phyloP scores from a whole-genome alignment of 2,113 vertebrate genomes.

The Trichomycterus rosablanca region DNA sequence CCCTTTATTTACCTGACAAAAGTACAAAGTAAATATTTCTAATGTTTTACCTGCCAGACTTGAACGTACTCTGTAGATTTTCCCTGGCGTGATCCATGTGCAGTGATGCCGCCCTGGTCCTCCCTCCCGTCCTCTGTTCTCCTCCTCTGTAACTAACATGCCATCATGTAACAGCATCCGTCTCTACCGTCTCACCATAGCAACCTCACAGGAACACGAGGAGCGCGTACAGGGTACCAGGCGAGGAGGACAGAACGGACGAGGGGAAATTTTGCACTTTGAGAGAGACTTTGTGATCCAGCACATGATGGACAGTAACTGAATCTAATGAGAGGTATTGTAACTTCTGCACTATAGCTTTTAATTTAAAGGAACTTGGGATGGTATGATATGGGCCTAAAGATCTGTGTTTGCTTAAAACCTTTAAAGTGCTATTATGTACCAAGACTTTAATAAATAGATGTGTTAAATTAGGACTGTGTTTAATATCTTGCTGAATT shows the following conservation, averaged over 20 bases:
- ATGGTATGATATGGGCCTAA: not conserved
- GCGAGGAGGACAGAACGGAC: constrained; percentile 17
- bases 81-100: constrained; percentile 29
- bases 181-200: constrained; percentile 38
- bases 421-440: too few relatives aligned
- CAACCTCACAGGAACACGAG: constrained; percentile 38
- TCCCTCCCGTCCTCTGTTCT: constrained; percentile 1
- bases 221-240: constrained; percentile 22
- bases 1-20: too few relatives aligned
- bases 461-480: not conserved
- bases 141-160: constrained; percentile 11
- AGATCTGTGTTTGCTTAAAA: too few relatives aligned
- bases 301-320: not conserved
- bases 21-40: too few relatives aligned
- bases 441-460: not conserved
- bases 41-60: too few relatives aligned
- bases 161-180: constrained; percentile 35
- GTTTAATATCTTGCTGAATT: not conserved
- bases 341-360: constrained; percentile 1
- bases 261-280: constrained; percentile 1
- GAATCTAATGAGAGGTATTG: constrained; percentile 21
- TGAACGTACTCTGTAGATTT: too few relatives aligned
- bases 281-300: constrained; percentile 18
- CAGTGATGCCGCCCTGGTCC: too few relatives aligned
- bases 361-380: not conserved